Percentiles rank a stretch among this genome's conserved stretches.
Conservation (phyloP, 2,113 vertebrate species). For the Myotis brandtii region DNA sequence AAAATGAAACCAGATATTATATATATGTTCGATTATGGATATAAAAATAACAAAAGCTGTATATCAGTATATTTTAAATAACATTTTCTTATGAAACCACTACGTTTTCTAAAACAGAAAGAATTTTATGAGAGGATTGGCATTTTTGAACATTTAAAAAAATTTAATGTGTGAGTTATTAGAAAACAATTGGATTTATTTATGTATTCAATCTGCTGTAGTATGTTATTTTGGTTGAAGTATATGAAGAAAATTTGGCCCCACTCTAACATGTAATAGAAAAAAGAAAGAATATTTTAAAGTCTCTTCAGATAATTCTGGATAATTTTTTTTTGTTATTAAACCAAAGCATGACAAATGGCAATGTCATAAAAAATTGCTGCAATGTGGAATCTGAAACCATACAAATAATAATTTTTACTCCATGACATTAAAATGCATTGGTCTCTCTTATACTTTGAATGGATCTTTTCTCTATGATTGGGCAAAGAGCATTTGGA, state of each 20-base stretch:
- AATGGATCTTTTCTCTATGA: too few relatives aligned
- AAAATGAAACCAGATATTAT: slow-evolving; percentile 39
- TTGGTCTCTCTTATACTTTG: too few relatives aligned
- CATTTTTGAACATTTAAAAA: slow-evolving; percentile 27
- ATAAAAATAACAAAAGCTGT: slow-evolving; percentile 44
- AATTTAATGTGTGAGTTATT: neutral
- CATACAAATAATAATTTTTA: too few relatives aligned
- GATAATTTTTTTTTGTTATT: slow-evolving; percentile 42
- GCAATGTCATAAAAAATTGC: neutral
- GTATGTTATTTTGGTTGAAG: neutral
- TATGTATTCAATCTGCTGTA: neutral
- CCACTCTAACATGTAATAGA: neutral
- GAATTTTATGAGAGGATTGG: neutral
- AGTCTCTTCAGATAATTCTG: neutral
- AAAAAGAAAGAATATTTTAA: neutral
- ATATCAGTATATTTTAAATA: neutral
- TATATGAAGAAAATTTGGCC: too few relatives aligned
- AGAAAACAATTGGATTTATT: neutral
- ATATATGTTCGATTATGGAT: slow-evolving; percentile 26
- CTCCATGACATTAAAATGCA: too few relatives aligned
- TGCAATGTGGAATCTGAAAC: slow-evolving; percentile 16
- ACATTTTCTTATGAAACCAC: neutral
- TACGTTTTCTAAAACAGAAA: slow-evolving; percentile 35
- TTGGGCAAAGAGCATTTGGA: too few relatives aligned
- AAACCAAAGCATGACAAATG: neutral